phyloP scores from a whole-genome alignment of 64 coral and sea anemone species.

The Astreopora myriophthalma region DNA sequence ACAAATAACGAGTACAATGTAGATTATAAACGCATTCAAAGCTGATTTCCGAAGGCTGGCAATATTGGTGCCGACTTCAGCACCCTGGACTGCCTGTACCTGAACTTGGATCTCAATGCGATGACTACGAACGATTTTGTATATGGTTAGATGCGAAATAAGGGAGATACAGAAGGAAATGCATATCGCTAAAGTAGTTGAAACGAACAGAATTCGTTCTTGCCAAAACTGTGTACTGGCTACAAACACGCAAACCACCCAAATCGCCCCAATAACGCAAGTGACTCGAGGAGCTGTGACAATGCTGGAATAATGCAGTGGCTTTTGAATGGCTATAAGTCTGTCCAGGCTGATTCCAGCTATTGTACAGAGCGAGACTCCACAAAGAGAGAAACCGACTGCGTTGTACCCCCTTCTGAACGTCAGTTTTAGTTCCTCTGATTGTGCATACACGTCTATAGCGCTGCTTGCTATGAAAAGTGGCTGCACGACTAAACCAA shows the following conservation, averaged over 20 bases:
- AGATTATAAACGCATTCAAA: not conserved
- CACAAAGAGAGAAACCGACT: not conserved
- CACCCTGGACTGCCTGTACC: not conserved
- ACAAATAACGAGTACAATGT: not conserved
- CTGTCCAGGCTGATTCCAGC: not conserved
- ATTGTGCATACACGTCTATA: not conserved
- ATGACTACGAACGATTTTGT: not conserved
- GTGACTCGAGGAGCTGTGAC: not conserved
- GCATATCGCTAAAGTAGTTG: not conserved
- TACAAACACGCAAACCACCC: not conserved
- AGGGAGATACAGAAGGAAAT: not conserved
- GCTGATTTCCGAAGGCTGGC: not conserved
- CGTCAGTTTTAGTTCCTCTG: not conserved
- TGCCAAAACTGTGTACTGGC: not conserved
- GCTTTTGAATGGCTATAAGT: not conserved
- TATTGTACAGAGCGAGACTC: constrained; percentile 1
- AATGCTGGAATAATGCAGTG: not conserved
- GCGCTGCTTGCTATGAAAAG: not conserved
- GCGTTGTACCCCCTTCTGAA: not conserved
- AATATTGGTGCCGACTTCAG: not conserved
- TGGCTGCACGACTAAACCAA: not conserved
- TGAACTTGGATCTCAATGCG: not conserved
- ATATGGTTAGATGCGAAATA: not conserved
- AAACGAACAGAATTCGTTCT: not conserved
- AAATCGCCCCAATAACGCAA: not conserved